phyloP scores from a whole-genome alignment of 2,888 invertebrate species.

The Caenorhabditis imperialis region DNA sequence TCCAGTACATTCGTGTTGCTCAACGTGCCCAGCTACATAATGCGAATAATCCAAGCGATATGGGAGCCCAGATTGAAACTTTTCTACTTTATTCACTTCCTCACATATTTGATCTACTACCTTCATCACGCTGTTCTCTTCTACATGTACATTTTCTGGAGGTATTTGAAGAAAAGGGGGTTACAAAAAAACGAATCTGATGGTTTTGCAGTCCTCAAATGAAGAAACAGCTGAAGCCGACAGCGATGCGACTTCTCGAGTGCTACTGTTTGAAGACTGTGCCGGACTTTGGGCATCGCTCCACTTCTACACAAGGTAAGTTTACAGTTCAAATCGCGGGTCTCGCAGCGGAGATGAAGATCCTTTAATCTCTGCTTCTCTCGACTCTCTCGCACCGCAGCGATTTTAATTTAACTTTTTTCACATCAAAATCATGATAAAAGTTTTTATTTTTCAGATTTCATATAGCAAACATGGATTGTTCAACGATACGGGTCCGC shows the following conservation, averaged over 20 bases:
- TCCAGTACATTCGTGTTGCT: slow-evolving; percentile 76
- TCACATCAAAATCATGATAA: too few species aligned
- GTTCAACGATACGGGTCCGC: too few species aligned
- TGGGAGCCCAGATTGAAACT: slow-evolving; percentile 23
- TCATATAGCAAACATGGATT: too few species aligned
- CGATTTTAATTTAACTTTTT: too few species aligned
- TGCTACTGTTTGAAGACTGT: slow-evolving; percentile 77
- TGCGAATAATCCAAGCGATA: slow-evolving; percentile 57
- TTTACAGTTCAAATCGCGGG: too few species aligned
- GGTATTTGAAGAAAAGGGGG: too few species aligned
- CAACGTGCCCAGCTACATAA: slow-evolving; percentile 75
- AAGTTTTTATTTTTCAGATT: too few species aligned
- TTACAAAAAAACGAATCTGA: too few species aligned
- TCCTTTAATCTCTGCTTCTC: too few species aligned
- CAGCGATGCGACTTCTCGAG: slow-evolving; percentile 75
- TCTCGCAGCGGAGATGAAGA: too few species aligned
- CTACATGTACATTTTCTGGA: slow-evolving; percentile 77
- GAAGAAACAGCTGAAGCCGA: slow-evolving; percentile 77
- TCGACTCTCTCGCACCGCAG: too few species aligned
- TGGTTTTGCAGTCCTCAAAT: slow-evolving; percentile 77
- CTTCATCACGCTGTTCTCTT: slow-evolving; percentile 74
- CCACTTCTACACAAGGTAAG: slow-evolving; percentile 62
- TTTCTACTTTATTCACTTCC: slow-evolving; percentile 59
- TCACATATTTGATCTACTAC: slow-evolving; percentile 74
- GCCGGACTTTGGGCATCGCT: slow-evolving; percentile 76